These are phyloP conservation scores for Eilema sororculum DNA, from an alignment of 2,888 invertebrate species.

Conservation along the genomic window DNA sequence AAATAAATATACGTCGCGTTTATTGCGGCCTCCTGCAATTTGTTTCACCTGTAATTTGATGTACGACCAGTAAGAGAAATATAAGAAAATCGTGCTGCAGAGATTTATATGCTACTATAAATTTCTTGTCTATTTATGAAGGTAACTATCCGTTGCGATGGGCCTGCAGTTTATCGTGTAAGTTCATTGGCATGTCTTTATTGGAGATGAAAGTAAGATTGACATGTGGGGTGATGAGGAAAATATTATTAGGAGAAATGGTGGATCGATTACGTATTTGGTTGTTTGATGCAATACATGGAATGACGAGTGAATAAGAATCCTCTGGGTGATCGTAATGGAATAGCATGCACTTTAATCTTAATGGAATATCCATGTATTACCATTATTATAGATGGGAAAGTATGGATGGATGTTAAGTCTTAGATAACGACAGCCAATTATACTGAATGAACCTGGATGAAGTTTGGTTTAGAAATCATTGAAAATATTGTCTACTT, in stretches of 20 bases:
- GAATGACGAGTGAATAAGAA: too few relatives aligned
- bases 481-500: too few relatives aligned
- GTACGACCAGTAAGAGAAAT: slow-evolving; percentile 60
- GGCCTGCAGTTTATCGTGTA: slow-evolving; percentile 42
- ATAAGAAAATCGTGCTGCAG: slow-evolving; percentile 48
- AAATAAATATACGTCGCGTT: slow-evolving; percentile 75
- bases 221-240: slow-evolving; percentile 8
- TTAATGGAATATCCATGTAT: background rate
- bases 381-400: background rate
- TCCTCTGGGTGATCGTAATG: too few relatives aligned
- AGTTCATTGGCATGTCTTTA: slow-evolving; percentile 49
- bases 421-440: too few relatives aligned
- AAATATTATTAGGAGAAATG: slow-evolving; percentile 8
- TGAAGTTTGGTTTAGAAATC: too few relatives aligned
- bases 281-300: background rate
- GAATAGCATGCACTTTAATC: too few relatives aligned
- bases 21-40: slow-evolving; percentile 73
- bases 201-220: slow-evolving; percentile 14
- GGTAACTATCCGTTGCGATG: slow-evolving; percentile 37
- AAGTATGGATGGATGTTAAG: background rate
- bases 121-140: slow-evolving; percentile 45
- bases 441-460: too few relatives aligned
- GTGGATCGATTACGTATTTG: background rate
- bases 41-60: slow-evolving; percentile 80
- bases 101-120: slow-evolving; percentile 47